Evolutionary conservation across 2,888 invertebrate species (phyloP), one percentile per base, ranked within the genome.

Genomic region (Drosophila mimetica): DNA sequence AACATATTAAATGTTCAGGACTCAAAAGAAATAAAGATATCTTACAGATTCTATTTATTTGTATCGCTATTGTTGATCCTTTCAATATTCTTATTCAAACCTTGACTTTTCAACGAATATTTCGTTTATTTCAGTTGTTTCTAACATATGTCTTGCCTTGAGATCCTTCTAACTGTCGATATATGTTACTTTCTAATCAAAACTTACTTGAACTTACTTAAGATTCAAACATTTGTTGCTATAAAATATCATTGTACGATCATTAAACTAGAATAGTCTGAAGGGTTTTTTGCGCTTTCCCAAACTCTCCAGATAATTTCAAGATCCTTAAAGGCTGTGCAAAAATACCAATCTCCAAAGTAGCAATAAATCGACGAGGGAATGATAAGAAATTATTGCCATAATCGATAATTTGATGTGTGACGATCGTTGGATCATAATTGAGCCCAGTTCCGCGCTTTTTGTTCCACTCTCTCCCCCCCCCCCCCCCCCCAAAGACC

Each of bases 361-460:
- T 34, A 28, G 20, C 59, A 34, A 41, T 9, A 42, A 42, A 25
- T 32, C 36, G 32, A 4, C 59, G 41, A 28, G 20, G 11, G 37
- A 48, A 65, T 63, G 25, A 47, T 61, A 61, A 47, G 47, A 41
- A 61, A 41, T 63, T 41, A 41, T 32, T 48, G 65, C 41, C 42
- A 63, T 50, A 66, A 63, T 64, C 42, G 69, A 42, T 63, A 61
- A 61, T 61, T 61, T 64, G 64, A 46, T 63, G 46, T 44, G 46
- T 46, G 64, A 63, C 64, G 60, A 46, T 46, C 64, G 46, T 46
- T 63, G 60, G 60, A 22, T 61, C 60, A 64, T 61, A 63, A 63
- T 63, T 61, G 63, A 63, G 44, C 57, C 20, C 37, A 37, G 14
- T 30, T 44, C 16, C 11, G 20, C 22, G 1, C n/a, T 39, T 1